A percentile compares a stretch with the other conserved stretches of the same genome.
phyloP scores from a whole-genome alignment of 2,888 invertebrate species.

The Rutpela maculata region DNA sequence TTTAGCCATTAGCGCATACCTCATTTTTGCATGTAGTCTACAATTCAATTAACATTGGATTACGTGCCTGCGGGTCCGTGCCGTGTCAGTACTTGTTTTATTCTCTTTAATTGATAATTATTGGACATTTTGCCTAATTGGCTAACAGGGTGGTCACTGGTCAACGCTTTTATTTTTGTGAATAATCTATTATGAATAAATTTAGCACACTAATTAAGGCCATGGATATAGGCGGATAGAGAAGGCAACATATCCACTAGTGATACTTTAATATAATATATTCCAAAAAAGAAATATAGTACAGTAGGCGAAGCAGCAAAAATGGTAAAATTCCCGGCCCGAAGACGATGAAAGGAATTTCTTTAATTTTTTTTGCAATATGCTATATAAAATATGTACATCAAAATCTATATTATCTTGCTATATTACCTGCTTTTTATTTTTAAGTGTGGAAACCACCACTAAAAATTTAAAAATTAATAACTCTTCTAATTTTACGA shows the following conservation, averaged over 20 bases:
- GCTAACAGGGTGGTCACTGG: conserved; percentile 72
- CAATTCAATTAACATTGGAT: conserved; percentile 66
- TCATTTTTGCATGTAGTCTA: conserved; percentile 58
- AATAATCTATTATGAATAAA: conserved; percentile 29
- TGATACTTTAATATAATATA: too few species aligned
- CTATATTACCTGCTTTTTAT: too few species aligned
- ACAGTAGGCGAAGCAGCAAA: too few species aligned
- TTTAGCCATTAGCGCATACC: conserved; percentile 59
- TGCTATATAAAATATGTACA: too few species aligned
- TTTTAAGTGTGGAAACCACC: too few species aligned
- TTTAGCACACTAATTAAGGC: conserved; percentile 12
- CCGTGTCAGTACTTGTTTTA: conserved; percentile 64
- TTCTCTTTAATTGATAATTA: conserved; percentile 72
- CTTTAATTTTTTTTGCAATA: too few species aligned
- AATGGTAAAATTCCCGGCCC: too few species aligned
- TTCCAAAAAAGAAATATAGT: too few species aligned
- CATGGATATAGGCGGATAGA: not conserved
- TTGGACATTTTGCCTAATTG: conserved; percentile 71
- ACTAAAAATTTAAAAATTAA: too few species aligned
- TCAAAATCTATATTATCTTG: too few species aligned
- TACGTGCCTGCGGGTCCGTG: conserved; percentile 54
- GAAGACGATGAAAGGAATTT: too few species aligned
- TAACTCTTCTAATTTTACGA: too few species aligned
- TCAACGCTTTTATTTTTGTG: conserved; percentile 52
- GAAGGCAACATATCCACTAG: not conserved